Base-by-base conservation (phyloP, 37 sponge, comb jelly and placozoan species). In the Mnemiopsis leidyi region DNA sequence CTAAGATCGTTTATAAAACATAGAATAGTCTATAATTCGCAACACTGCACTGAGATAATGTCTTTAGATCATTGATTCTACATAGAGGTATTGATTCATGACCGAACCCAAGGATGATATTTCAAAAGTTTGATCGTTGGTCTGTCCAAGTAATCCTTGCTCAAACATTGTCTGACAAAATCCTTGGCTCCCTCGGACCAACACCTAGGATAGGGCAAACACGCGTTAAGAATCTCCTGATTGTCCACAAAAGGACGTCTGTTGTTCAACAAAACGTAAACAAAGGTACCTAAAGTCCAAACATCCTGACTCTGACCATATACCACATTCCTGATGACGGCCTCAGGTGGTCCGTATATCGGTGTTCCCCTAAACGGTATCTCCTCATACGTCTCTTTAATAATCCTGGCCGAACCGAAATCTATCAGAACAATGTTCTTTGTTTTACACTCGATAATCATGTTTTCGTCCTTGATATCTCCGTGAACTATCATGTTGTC, bases 401-500 rank as follows among this genome's bases (percentile, higher is more conserved):
- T 35, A 2, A 85, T 28, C 61, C 35, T 85, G 13, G 90, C 90
- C 3, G 90, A 85, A 2, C 90, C 90, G 26, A 85, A 85, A 33
- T 85, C 90, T 16, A 85, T 85, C 24, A 85, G 90, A 25, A 40
- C 39, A 40, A 85, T 40, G 29, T 40, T 40, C 61, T n/a, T 38
- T 9, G 61, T 85, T 38, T 9, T 37, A 29, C 61, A 37, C 23
- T 85, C 29, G 16, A 38, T 39, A 61, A 85, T 38, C 90, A 85
- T 38, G 61, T 85, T 85, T 28, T 85, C 90, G 30, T 85, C 90
- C 48, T 85, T 85, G 90, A 85, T 13, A 85, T 85, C 90, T 24
- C 90, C 90, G 61, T 85, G 90, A n/a, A 85, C 90, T n/a, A 85
- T 33, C 90, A 85, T 28, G 48, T 85, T 85, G 1, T 26, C 90